Percentiles rank a stretch among this genome's conserved stretches.
These are phyloP conservation scores for Serilophus lunatus DNA, from an alignment of 2,113 vertebrate genomes.

Conservation along the genomic window DNA sequence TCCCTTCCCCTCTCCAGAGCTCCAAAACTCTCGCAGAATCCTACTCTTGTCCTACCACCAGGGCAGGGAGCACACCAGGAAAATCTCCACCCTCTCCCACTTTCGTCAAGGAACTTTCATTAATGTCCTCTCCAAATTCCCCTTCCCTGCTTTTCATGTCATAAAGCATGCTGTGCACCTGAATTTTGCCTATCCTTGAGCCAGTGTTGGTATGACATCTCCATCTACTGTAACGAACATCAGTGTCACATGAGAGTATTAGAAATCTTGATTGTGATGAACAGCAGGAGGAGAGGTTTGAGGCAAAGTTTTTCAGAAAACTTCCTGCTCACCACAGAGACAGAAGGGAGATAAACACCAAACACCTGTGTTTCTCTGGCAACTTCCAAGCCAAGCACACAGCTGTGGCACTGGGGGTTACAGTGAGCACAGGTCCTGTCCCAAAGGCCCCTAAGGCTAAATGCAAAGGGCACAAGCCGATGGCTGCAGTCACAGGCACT, in stretches of 20 bases:
- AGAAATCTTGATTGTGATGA: neutral
- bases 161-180: neutral
- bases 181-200: neutral
- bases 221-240: neutral
- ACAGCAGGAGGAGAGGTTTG: neutral
- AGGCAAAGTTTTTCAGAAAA: neutral
- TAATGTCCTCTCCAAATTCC: neutral
- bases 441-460: neutral
- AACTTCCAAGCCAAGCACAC: neutral
- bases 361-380: neutral
- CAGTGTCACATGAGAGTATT: neutral
- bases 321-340: neutral
- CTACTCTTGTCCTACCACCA: neutral
- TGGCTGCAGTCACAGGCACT: neutral
- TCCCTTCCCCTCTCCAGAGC: neutral
- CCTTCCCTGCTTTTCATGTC: neutral
- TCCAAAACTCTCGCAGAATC: neutral
- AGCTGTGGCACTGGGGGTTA: neutral
- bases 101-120: neutral
- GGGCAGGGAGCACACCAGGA: neutral
- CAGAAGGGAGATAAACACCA: neutral
- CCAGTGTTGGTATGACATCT: neutral
- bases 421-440: neutral
- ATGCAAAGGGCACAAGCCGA: neutral
- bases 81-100: neutral